phyloP scores from a whole-genome alignment of 2,888 invertebrate species.

The Candidula unifasciata region DNA sequence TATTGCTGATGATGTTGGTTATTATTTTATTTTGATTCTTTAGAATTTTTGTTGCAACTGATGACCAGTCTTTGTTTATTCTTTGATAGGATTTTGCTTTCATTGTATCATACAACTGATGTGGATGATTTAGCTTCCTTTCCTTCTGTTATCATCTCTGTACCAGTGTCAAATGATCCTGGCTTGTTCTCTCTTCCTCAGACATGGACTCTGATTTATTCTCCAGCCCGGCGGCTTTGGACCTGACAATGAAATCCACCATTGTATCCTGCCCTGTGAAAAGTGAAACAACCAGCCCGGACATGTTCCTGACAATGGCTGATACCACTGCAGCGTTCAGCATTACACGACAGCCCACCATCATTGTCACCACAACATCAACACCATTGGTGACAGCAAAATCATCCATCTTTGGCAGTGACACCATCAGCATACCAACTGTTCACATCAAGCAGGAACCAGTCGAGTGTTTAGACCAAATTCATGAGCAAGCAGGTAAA shows the following conservation, averaged over 20 bases:
- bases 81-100: too few relatives aligned
- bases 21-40: too few relatives aligned
- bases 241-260: slow-evolving; percentile 81
- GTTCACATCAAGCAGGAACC: slow-evolving; percentile 86
- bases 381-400: slow-evolving; percentile 45
- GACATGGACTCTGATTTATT: slow-evolving; percentile 91
- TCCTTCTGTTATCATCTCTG: too few relatives aligned
- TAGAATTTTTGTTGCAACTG: too few relatives aligned
- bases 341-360: slow-evolving; percentile 78
- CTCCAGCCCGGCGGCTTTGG: slow-evolving; percentile 83
- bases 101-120: too few relatives aligned
- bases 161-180: too few relatives aligned
- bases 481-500: slow-evolving; percentile 55
- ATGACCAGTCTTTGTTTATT: too few relatives aligned
- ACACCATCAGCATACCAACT: slow-evolving; percentile 80
- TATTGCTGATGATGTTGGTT: not conserved
- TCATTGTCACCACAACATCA: slow-evolving; percentile 73
- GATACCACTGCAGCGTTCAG: slow-evolving; percentile 17
- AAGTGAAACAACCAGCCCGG: slow-evolving; percentile 64
- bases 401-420: slow-evolving; percentile 52
- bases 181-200: not conserved
- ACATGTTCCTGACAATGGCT: slow-evolving; percentile 37
- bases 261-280: slow-evolving; percentile 45
- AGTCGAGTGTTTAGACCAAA: slow-evolving; percentile 66
- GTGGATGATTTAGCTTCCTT: too few relatives aligned